These are phyloP conservation scores for Lates japonicus DNA, from an alignment of 2,797 vertebrate genomes.

Conservation along the genomic window DNA sequence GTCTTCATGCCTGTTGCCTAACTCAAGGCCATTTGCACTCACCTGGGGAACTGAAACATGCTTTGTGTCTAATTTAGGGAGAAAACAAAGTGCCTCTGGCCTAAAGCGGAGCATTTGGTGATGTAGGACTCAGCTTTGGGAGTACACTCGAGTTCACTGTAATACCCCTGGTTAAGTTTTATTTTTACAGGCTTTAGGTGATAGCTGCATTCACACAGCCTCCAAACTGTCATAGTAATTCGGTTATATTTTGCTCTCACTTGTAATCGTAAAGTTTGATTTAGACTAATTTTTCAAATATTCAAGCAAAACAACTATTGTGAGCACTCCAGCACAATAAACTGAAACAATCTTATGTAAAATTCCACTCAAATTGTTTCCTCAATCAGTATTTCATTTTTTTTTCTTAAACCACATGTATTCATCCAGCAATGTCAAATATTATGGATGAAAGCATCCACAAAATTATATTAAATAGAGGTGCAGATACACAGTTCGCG, in stretches of 20 bases:
- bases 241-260: slow-evolving; percentile 2
- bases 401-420: background rate
- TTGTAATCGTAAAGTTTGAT: background rate
- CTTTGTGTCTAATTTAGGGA: slow-evolving; percentile 39
- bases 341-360: background rate
- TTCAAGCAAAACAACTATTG: background rate
- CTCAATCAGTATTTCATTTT: background rate
- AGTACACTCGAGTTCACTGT: slow-evolving; percentile 30
- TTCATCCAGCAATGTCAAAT: background rate
- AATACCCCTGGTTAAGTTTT: slow-evolving; percentile 19
- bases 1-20: slow-evolving; percentile 20
- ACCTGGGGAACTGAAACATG: slow-evolving; percentile 44
- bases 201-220: slow-evolving; percentile 7
- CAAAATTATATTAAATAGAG: background rate
- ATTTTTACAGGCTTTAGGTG: slow-evolving; percentile 23
- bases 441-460: background rate
- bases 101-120: slow-evolving; percentile 13
- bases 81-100: slow-evolving; percentile 25
- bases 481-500: background rate
- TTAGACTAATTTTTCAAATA: background rate
- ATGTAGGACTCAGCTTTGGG: slow-evolving; percentile 17
- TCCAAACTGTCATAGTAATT: background rate
- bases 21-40: slow-evolving; percentile 28
- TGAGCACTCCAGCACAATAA: background rate
- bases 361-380: background rate